phyloP scores from a whole-genome alignment of 2,797 vertebrate genomes.

The Danio choprae region DNA sequence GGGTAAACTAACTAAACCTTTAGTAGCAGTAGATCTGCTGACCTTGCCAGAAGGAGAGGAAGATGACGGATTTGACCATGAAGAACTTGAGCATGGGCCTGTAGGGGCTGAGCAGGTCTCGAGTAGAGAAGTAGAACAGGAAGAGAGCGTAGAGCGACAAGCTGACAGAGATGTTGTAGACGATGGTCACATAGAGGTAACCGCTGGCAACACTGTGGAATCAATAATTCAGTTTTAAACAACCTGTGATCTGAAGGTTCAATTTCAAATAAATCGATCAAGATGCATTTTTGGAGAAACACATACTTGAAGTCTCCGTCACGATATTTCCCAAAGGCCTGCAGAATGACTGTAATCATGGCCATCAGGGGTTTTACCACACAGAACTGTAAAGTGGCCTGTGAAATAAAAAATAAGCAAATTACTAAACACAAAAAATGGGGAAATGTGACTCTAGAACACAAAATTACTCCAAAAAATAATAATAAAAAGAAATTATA shows the following conservation, averaged over 20 bases:
- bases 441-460: no score
- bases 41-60: constrained; percentile 99
- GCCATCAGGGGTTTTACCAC: constrained; percentile 98
- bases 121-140: constrained; percentile 94
- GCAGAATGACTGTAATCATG: constrained; percentile 89
- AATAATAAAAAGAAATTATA: background rate
- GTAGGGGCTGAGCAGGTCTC: constrained; percentile 92
- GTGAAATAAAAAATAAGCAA: constrained; percentile 10
- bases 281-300: background rate
- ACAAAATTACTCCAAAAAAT: background rate
- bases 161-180: constrained; percentile 97
- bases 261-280: background rate
- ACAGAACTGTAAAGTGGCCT: constrained; percentile 97
- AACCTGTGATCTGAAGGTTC: no score
- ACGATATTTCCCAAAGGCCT: constrained; percentile 94
- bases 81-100: constrained; percentile 97
- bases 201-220: constrained; percentile 86
- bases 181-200: constrained; percentile 94
- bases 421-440: background rate
- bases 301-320: constrained; percentile 98
- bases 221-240: background rate
- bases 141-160: constrained; percentile 95
- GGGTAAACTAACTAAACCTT: no score
- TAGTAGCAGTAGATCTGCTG: constrained; percentile 39
- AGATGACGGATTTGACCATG: constrained; percentile 98